Evolutionary conservation across 2,113 vertebrate species (phyloP).

Genomic region (Bettongia penicillata): DNA sequence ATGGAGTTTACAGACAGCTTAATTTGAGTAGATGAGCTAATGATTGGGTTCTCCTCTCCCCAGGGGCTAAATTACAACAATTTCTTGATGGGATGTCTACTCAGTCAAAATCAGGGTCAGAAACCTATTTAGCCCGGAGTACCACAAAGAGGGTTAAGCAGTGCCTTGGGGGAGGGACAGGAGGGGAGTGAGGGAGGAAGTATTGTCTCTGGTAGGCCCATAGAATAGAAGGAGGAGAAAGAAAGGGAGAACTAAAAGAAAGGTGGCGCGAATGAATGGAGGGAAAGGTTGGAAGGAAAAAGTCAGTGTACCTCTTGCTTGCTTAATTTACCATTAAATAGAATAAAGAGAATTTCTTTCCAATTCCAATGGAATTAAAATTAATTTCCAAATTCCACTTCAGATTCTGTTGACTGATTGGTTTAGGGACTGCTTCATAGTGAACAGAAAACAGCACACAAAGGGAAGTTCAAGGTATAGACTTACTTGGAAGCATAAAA

Average conservation of each 20-base stretch:
- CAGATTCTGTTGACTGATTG: neutral
- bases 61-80: neutral
- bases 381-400: neutral
- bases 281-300: neutral
- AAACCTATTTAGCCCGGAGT: neutral
- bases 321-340: neutral
- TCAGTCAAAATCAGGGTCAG: neutral
- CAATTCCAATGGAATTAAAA: neutral
- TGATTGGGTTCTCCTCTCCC: neutral
- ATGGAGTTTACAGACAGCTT: neutral
- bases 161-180: neutral
- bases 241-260: neutral
- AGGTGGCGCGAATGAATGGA: neutral
- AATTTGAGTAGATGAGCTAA: neutral
- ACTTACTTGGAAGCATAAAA: accelerated
- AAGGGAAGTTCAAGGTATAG: neutral
- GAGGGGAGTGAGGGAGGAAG: neutral
- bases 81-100: neutral
- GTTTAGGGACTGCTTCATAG: neutral
- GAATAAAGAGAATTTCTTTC: neutral
- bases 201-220: neutral
- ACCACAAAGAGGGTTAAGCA: neutral
- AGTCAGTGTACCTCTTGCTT: neutral
- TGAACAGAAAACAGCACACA: neutral
- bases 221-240: neutral